Base-by-base conservation (phyloP, 2,797 vertebrate species). In the Danio kyathit region DNA sequence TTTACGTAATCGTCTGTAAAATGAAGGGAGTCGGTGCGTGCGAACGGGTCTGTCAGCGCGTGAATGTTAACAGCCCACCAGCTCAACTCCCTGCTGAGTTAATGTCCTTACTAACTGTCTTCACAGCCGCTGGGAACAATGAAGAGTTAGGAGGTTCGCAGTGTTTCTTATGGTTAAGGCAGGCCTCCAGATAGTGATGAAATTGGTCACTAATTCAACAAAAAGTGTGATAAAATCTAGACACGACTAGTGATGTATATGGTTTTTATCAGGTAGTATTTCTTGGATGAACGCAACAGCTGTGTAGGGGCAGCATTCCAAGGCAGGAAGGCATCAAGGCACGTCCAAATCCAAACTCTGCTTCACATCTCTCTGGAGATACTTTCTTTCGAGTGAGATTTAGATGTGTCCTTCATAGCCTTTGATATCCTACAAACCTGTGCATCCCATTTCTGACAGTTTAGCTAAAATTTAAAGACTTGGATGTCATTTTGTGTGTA, bases 51-150 rank as follows among this genome's bases (percentile, higher is more conserved):
- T 80, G 79, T 80, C 79, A 74, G 70, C 41, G 1, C 1, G n/a
- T 80, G 71, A 80, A 80, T 52, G 43, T 80, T 80, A 74, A 74
- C 79, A 74, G 70, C 79, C 70, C 52, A 80, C 70, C 78, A 65
- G 60, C 43, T 66, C 70, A 49, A 74, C 79, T 80, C 70, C 60
- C 70, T 80, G 61, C 5, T 73, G 78, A 80, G 70, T 80, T 73
- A 63, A 80, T 56, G 70, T 72, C 61, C 70, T 51, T 57, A 73
- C 51, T 60, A 40, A 65, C 40, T 80, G 44, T 76, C 78, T 73
- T 52, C 17, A 46, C n/a, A n/a, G 49, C 41, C 69, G 63, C 69
- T 57, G 49, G 69, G 41, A 73, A 80, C 49, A 44, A 64, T 16
- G 7, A 56, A 73, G 64, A 65, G 69, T 65, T 80, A 5, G 40